These are phyloP conservation scores for Balaenoptera acutorostrata DNA, from an alignment of 2,113 vertebrate genomes.

Conservation along the genomic window DNA sequence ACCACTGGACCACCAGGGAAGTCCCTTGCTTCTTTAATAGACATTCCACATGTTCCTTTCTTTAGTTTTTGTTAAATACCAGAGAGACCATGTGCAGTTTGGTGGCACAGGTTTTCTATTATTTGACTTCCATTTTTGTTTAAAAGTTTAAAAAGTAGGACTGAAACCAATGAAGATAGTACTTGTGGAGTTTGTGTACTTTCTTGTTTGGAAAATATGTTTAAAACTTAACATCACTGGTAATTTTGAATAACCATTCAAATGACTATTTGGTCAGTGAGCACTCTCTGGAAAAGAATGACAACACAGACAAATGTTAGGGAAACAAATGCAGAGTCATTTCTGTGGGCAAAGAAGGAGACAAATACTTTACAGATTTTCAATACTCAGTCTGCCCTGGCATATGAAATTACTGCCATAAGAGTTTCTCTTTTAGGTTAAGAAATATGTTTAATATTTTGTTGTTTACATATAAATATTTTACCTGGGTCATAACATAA, in stretches of 20 bases:
- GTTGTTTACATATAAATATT: background rate
- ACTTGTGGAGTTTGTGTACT: background rate
- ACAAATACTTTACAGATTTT: background rate
- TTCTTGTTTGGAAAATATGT: background rate
- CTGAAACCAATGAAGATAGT: background rate
- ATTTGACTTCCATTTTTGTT: background rate
- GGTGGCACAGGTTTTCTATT: background rate
- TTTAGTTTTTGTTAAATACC: background rate
- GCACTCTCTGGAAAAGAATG: background rate
- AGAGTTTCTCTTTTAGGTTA: background rate
- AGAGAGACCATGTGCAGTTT: background rate
- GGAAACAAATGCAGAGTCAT: background rate
- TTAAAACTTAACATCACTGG: background rate
- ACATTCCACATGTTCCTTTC: background rate
- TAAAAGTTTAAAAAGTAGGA: background rate
- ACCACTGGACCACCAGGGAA: too few relatives aligned
- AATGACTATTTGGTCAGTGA: background rate
- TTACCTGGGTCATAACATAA: background rate
- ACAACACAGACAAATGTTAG: background rate
- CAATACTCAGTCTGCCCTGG: background rate
- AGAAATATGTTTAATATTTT: background rate
- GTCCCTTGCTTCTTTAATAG: background rate
- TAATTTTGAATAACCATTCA: background rate
- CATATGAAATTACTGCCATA: background rate
- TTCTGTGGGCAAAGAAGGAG: background rate